Percentiles rank a stretch among this genome's conserved stretches.
Evolutionary conservation across 2,113 vertebrate genomes (phyloP).

Genomic region (Phainopepla nitens): DNA sequence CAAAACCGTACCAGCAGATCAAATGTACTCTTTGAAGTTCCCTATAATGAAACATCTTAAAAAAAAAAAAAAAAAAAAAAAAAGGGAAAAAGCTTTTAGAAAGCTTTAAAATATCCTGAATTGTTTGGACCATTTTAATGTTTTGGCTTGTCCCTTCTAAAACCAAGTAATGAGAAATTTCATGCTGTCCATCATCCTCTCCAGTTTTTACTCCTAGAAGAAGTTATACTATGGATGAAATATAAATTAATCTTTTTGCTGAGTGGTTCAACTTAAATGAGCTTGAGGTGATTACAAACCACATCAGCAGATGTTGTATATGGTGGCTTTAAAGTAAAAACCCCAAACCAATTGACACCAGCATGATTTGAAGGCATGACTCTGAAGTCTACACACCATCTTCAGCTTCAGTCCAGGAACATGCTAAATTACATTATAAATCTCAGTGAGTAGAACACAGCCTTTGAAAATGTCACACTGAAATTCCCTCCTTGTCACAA

Average conservation of each 20-base stretch:
- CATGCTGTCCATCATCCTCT: not conserved
- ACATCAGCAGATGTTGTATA: not conserved
- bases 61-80: not conserved
- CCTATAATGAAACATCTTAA: conserved; percentile 44
- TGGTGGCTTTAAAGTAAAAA: not conserved
- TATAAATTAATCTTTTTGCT: not conserved
- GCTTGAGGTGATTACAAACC: not conserved
- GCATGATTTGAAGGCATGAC: not conserved
- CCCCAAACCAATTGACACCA: not conserved
- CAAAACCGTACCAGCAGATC: conserved; percentile 60
- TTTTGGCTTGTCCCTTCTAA: not conserved
- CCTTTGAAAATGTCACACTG: not conserved
- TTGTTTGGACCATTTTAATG: conserved; percentile 2
- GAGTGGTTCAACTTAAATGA: not conserved
- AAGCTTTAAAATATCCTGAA: conserved; percentile 18
- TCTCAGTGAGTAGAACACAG: not conserved
- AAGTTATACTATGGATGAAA: not conserved
- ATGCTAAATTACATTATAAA: not conserved
- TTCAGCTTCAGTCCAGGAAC: not conserved
- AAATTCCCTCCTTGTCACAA: not conserved
- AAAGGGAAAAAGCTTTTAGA: not conserved
- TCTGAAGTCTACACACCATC: not conserved
- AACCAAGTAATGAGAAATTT: not conserved
- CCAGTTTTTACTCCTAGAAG: not conserved
- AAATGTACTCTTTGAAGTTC: conserved; percentile 61